Base-by-base conservation (phyloP, 2,113 vertebrate genomes). In the Etheostoma cragini region DNA sequence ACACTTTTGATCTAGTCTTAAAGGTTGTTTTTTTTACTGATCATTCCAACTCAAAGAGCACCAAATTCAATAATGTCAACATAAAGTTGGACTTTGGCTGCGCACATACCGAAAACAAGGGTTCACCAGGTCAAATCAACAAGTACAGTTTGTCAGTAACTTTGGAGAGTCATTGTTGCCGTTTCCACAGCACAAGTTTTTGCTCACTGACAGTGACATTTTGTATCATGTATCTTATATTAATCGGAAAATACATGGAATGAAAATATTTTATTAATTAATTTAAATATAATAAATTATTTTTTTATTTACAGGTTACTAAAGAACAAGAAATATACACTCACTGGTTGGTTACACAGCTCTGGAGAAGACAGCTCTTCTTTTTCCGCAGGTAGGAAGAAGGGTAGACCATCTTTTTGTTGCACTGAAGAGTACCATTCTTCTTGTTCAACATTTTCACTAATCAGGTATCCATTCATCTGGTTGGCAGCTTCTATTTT, bases 301-400 rank as follows among this genome's bases (percentile, higher is more conserved):
- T 3, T 42, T 42, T 42, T 33, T 0, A 64, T 16, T 14, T 19
- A 58, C 4, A 16, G 8, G 4, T 50, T 42, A 22, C 3, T 62
- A 1, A 82, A 81, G 16, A 11, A 33, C 45, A 15, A 11, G n/a
- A 75, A 54, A 26, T 4, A 62, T 65, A 62, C 85, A 97, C 98
- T 97, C 81, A 99, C 98, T 7, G 96, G 95, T 92, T 95, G 94
- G 87, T 95, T 95, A 85, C 96, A 97, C 86, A 98, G 91, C 54
- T 99, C 98, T 78, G 97, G 97, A 83, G 97, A 98, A n/a, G 96
- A 97, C 80, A 96, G 91, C 67, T 97, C 97, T 87, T 97, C 97
- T 89, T 96, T 95, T 75, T 97, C 96, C 71, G 96, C 92, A 78
- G 97, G 94, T 57, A 96, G 83, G 90, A 97, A 95, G 87, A 83